Base-by-base conservation (phyloP, 2,888 invertebrate genomes). In the Dolomedes plantarius region DNA sequence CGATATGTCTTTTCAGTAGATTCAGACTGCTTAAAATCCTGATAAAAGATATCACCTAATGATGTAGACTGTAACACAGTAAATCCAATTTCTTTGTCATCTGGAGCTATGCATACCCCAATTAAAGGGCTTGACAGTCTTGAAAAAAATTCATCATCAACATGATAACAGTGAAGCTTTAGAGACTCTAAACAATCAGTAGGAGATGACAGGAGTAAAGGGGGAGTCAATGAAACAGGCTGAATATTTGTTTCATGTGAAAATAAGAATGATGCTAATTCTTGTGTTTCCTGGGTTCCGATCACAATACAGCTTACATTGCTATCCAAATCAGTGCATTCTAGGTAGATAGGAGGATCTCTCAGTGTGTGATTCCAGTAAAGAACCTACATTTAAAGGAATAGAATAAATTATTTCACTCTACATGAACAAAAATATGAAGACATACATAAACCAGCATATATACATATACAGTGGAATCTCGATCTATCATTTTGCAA, bases 21-120 rank as follows among this genome's bases (percentile, higher is more conserved):
- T 28, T 31, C 23, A 16, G 41, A 23, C 19, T 50, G 16, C 9
- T 62, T 19, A 56, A 78, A 83, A 27, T 82, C 79, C 36, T 87
- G 87, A 67, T 71, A 87, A 79, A 82, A 87, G 23, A 87, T 11
- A 75, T 87, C 87, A 9, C 87, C 87, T 11, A 69, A 23, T 28
- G 87, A 87, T 7, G 82, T 64, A 5, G 75, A 5, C 31, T 87
- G 87, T 56, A 87, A 83, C 29, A 46, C 56, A 5, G 78, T 75
- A 50, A 83, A 83, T 16, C 68, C 87, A 50, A 27, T 29, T 6
- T 69, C 32, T 16, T 65, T 27, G n/a, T 3, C 27, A 75, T 82
- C 75, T 7, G 78, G 50, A 23, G 82, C 28, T 28, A 32, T 50
- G 65, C 64, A 46, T 19, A 83, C 27, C 71, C 87, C 87, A 74